These are phyloP conservation scores for Ptychadena robeensis DNA, from an alignment of 2,797 vertebrate genomes.

Conservation along the genomic window DNA sequence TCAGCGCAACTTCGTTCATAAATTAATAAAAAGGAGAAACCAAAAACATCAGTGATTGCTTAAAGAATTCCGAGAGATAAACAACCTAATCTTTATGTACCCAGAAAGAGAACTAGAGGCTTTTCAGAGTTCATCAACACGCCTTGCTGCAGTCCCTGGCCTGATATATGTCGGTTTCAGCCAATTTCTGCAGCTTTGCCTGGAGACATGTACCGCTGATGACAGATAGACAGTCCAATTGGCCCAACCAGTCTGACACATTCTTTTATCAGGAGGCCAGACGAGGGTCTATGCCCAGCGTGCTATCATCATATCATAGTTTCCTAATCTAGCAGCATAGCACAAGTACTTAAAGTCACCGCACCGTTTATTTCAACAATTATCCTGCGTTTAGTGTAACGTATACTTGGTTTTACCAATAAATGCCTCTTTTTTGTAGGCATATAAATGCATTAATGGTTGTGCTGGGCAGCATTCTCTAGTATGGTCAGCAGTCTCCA, in stretches of 20 bases:
- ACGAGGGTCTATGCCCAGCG: neutral
- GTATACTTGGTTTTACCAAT: too few species aligned
- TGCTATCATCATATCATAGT: neutral
- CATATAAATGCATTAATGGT: too few species aligned
- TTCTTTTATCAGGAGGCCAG: neutral
- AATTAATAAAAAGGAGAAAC: neutral
- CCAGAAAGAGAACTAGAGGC: neutral
- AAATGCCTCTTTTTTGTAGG: too few species aligned
- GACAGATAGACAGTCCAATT: neutral
- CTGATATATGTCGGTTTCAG: neutral
- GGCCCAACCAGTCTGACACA: neutral
- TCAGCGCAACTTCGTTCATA: neutral
- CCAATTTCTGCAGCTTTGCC: constrained; percentile 30
- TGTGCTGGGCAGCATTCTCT: too few species aligned
- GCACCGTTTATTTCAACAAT: too few species aligned
- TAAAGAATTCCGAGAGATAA: neutral
- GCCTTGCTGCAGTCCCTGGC: neutral
- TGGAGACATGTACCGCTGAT: neutral
- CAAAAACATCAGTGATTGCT: constrained; percentile 21
- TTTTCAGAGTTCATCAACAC: constrained; percentile 8
- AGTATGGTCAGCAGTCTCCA: too few species aligned
- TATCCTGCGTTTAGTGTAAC: too few species aligned
- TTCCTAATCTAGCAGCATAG: neutral
- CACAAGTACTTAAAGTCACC: neutral
- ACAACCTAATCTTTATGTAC: neutral